Conservation (phyloP, 2,797 vertebrate species). For the Poeciliopsis gracilis region DNA sequence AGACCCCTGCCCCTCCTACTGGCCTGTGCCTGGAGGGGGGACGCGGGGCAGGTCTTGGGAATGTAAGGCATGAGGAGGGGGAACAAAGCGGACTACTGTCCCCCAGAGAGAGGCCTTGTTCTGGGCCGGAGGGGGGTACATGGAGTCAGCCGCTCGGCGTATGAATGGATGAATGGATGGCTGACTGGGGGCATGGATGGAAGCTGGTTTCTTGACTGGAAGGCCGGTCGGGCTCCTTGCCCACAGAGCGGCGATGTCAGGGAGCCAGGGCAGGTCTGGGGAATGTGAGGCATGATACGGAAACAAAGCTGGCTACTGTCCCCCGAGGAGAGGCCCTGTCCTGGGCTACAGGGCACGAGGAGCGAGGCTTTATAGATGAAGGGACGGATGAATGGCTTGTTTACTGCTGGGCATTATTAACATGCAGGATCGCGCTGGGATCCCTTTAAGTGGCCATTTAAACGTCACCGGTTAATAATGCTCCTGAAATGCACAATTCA, state of each 20-base stretch:
- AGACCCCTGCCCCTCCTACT: constrained; percentile 66
- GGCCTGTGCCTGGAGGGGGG: constrained; percentile 72
- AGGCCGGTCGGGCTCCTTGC: constrained; percentile 48
- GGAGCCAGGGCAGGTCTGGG: constrained; percentile 71
- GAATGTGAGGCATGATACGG: constrained; percentile 79
- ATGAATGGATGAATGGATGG: constrained; percentile 63
- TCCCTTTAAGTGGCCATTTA: constrained; percentile 13
- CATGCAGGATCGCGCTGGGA: background rate
- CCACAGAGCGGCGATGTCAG: constrained; percentile 60
- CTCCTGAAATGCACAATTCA: background rate
- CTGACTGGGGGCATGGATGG: constrained; percentile 56
- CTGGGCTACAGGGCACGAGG: constrained; percentile 58
- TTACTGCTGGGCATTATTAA: constrained; percentile 38
- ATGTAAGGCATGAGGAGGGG: constrained; percentile 77
- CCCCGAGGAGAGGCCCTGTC: constrained; percentile 74
- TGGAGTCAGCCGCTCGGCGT: constrained; percentile 61
- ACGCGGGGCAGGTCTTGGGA: constrained; percentile 77
- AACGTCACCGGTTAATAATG: background rate
- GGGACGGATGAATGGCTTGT: constrained; percentile 37
- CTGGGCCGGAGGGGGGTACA: constrained; percentile 64
- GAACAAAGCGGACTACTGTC: constrained; percentile 84
- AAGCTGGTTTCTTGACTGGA: constrained; percentile 50
- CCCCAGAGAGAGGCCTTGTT: constrained; percentile 81
- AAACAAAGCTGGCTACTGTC: constrained; percentile 82
- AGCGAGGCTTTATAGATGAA: constrained; percentile 51